Conservation (phyloP, 1,140 invertebrate genomes). For the Procambarus virginalis region DNA sequence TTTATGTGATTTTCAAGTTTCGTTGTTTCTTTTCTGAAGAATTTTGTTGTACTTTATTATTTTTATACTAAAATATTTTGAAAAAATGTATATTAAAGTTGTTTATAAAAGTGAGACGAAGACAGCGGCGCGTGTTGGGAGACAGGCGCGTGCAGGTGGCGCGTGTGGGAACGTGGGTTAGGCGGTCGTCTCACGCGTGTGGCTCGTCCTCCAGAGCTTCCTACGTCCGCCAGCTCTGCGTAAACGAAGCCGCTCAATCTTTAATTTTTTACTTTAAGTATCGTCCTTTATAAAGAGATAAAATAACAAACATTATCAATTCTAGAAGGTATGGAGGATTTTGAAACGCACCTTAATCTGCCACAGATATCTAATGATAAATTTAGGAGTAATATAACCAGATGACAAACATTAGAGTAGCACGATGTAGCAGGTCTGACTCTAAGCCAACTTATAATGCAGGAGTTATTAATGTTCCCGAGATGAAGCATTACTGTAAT, state of each 20-base stretch:
- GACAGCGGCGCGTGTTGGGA: not conserved
- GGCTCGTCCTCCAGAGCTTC: slow-evolving; percentile 5
- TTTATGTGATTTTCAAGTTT: not conserved
- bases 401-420: too few relatives aligned
- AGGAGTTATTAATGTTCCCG: too few relatives aligned
- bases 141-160: slow-evolving; percentile 20
- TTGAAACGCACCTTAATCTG: too few relatives aligned
- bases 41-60: not conserved
- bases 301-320: too few relatives aligned
- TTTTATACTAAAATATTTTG: not conserved
- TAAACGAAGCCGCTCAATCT: not conserved
- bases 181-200: slow-evolving; percentile 50
- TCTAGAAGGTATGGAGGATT: too few relatives aligned
- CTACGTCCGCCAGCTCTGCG: slow-evolving; percentile 13
- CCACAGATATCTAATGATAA: too few relatives aligned
- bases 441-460: too few relatives aligned
- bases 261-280: not conserved
- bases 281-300: not conserved
- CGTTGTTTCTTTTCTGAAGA: not conserved
- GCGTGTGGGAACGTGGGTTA: slow-evolving; percentile 57
- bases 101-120: not conserved
- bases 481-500: too few relatives aligned
- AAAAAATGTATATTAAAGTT: not conserved
- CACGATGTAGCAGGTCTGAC: too few relatives aligned
- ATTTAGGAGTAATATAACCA: too few relatives aligned